phyloP scores from a whole-genome alignment of 1,140 invertebrate species.

The Zaprionus tsacasi region DNA sequence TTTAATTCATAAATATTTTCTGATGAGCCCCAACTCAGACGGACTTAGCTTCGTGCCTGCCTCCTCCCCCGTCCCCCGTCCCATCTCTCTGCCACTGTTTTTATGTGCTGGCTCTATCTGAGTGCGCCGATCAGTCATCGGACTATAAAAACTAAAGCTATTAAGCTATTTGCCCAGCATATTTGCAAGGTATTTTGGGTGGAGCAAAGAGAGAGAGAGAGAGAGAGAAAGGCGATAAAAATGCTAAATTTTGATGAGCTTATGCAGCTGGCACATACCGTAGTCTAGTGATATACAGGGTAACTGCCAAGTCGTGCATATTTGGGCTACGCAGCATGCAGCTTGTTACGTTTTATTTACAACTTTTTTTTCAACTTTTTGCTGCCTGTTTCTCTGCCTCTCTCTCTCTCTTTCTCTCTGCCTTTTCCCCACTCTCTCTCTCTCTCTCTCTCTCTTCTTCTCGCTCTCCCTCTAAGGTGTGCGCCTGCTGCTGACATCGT shows the following conservation, averaged over 20 bases:
- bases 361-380: neutral
- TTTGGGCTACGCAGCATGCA: neutral
- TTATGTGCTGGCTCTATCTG: constrained; percentile 24
- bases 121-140: constrained; percentile 6
- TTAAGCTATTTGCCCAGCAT: constrained; percentile 15
- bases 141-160: constrained; percentile 18
- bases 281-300: neutral
- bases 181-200: neutral
- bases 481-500: constrained; percentile 2
- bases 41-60: neutral
- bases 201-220: neutral
- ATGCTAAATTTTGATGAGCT: neutral
- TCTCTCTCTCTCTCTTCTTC: neutral
- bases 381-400: no score
- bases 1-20: constrained; percentile 21
- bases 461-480: neutral
- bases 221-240: neutral
- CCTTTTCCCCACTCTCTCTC: no score
- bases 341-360: neutral
- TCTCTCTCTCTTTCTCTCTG: no score
- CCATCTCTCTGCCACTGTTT: constrained; percentile 1
- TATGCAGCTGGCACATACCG: neutral
- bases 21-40: constrained; percentile 4
- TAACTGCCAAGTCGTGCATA: neutral
- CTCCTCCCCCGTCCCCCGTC: neutral